These are phyloP conservation scores for Drosophila peninsularis DNA, from an alignment of 2,888 invertebrate genomes.

Conservation along the genomic window DNA sequence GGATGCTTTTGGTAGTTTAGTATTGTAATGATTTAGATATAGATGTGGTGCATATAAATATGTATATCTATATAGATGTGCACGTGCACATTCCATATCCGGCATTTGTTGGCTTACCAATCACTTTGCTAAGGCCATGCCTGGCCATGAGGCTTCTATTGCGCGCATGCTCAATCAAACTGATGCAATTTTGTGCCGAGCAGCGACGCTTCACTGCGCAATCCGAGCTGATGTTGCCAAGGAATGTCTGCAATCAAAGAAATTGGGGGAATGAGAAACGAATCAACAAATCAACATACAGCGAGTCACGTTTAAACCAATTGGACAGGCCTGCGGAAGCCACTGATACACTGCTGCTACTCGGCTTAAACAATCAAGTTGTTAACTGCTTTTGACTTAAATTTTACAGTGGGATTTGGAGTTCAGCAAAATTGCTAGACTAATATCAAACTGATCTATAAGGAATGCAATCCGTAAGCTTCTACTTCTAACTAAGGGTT, in stretches of 20 bases:
- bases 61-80: slow-evolving; percentile 7
- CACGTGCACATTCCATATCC: slow-evolving; percentile 57
- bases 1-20: slow-evolving; percentile 20
- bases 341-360: no score
- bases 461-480: neutral
- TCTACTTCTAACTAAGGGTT: no score
- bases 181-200: slow-evolving; percentile 91
- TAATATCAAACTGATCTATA: neutral
- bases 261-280: slow-evolving; percentile 21
- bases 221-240: slow-evolving; percentile 84
- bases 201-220: slow-evolving; percentile 93
- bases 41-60: neutral
- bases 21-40: slow-evolving; percentile 6
- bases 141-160: slow-evolving; percentile 87
- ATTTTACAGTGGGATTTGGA: neutral
- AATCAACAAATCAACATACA: slow-evolving; percentile 39
- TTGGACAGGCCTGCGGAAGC: neutral
- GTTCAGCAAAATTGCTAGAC: no score
- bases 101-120: slow-evolving; percentile 77
- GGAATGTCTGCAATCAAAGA: slow-evolving; percentile 78
- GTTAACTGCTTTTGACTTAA: no score
- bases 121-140: slow-evolving; percentile 82
- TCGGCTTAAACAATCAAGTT: no score
- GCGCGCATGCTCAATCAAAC: slow-evolving; percentile 91
- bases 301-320: slow-evolving; percentile 20